Conservation (phyloP, 2,113 vertebrate species). For the Leptobrachium ailaonicum region DNA sequence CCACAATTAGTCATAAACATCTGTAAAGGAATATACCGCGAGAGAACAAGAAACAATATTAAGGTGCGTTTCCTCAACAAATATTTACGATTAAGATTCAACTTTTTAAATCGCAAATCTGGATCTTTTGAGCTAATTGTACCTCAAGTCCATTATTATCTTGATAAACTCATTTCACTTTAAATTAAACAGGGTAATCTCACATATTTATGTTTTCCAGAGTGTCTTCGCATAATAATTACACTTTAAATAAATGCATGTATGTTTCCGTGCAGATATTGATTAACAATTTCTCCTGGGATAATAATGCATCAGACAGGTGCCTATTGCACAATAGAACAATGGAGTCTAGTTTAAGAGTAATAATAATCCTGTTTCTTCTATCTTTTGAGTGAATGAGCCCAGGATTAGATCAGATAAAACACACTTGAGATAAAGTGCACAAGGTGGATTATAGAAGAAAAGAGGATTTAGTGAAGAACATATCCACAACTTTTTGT, state of each 20-base stretch:
- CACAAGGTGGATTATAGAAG: slow-evolving; percentile 95
- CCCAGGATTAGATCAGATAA: slow-evolving; percentile 95
- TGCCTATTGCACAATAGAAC: slow-evolving; percentile 84
- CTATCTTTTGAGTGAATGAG: slow-evolving; percentile 84
- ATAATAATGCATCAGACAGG: slow-evolving; percentile 87
- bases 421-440: slow-evolving; percentile 95
- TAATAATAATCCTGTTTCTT: slow-evolving; percentile 92
- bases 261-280: background rate
- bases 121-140: too few species aligned
- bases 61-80: too few species aligned
- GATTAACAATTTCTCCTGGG: slow-evolving; percentile 63
- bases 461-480: slow-evolving; percentile 99
- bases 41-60: too few species aligned
- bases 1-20: background rate
- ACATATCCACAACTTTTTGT: slow-evolving; percentile 95
- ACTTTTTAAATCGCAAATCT: too few species aligned
- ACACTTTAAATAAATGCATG: background rate
- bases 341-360: slow-evolving; percentile 83
- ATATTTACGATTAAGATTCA: too few species aligned
- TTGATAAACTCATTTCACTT: too few species aligned
- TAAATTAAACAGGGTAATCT: background rate
- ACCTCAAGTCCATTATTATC: too few species aligned
- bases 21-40: background rate
- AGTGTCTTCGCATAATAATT: background rate
- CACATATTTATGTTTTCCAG: background rate